Percentiles rank a stretch among this genome's conserved stretches.
These are phyloP conservation scores for Heteronetta atricapilla DNA, from an alignment of 2,113 vertebrate species.

Conservation along the genomic window DNA sequence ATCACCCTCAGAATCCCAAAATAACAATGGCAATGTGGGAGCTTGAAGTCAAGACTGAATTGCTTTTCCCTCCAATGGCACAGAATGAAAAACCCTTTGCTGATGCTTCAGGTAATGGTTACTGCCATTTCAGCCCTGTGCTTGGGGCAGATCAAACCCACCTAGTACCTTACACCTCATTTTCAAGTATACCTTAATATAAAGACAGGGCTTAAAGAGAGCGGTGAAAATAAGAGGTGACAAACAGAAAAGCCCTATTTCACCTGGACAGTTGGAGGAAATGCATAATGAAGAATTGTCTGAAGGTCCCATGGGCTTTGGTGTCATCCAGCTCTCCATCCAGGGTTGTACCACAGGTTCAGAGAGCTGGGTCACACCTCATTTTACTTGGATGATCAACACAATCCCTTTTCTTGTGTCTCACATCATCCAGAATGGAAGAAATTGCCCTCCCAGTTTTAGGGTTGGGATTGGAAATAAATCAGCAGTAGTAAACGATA, in stretches of 20 bases:
- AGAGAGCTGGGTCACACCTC: not conserved
- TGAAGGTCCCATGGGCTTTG: not conserved
- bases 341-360: not conserved
- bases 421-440: not conserved
- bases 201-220: not conserved
- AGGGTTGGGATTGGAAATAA: not conserved
- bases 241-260: not conserved
- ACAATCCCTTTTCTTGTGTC: not conserved
- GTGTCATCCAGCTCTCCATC: not conserved
- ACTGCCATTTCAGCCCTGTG: not conserved
- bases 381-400: not conserved
- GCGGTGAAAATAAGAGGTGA: not conserved
- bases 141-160: accelerated
- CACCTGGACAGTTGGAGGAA: not conserved
- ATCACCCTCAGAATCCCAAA: not conserved
- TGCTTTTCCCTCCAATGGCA: conserved; percentile 1
- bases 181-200: not conserved
- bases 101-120: not conserved
- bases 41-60: not conserved
- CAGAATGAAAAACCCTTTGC: not conserved
- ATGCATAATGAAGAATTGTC: not conserved
- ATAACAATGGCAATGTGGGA: not conserved
- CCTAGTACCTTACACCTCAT: not conserved
- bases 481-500: not conserved
- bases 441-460: not conserved